A percentile compares a stretch with the other conserved stretches of the same genome.
Evolutionary conservation across 2,113 vertebrate species (phyloP).

Genomic region (Cacatua alba): DNA sequence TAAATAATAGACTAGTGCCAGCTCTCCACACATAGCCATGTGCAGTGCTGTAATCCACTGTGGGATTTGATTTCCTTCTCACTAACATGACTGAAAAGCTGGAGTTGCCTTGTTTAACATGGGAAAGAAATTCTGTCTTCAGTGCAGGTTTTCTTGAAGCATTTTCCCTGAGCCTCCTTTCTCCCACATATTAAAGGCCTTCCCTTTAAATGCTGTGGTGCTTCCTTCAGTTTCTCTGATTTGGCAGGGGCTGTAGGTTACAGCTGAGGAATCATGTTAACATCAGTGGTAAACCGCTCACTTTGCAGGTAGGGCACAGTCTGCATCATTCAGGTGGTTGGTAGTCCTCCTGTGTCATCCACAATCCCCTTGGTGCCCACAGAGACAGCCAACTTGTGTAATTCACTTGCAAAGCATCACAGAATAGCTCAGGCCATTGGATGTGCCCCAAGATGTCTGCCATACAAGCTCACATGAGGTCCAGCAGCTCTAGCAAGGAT

Average conservation of each 20-base stretch:
- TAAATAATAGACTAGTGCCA: not conserved
- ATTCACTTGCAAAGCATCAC: not conserved
- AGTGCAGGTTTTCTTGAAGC: not conserved
- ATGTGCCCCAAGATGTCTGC: not conserved
- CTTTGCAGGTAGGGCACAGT: not conserved
- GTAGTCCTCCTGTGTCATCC: not conserved
- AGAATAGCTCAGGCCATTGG: not conserved
- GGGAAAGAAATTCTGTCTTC: not conserved
- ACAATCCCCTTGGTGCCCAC: not conserved
- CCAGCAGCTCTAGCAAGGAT: not conserved
- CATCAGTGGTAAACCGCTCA: not conserved
- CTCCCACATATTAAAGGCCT: not conserved
- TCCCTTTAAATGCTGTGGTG: not conserved
- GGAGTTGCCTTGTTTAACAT: not conserved
- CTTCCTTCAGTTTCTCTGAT: not conserved
- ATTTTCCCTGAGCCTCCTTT: not conserved
- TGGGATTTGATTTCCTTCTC: not conserved
- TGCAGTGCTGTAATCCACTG: not conserved
- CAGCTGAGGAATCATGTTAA: not conserved
- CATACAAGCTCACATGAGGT: not conserved
- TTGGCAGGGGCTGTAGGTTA: not conserved
- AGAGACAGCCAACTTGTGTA: not conserved
- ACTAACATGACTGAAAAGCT: not conserved
- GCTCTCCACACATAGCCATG: fast-evolving
- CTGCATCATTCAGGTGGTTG: not conserved